Base-by-base conservation (phyloP, 2,113 vertebrate species). In the Murina feae region DNA sequence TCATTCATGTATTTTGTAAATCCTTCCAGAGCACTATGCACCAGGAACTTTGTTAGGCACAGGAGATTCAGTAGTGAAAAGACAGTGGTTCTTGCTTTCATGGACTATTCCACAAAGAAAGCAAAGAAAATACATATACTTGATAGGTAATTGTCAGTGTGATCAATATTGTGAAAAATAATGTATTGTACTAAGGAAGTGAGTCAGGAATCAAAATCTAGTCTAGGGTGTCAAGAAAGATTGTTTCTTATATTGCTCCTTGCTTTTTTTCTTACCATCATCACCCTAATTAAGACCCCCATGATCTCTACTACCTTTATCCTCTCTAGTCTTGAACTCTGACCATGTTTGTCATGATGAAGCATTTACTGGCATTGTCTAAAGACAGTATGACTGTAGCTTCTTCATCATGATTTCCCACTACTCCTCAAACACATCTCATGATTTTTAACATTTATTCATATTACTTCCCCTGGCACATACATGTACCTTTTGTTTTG, bases 361-460 rank as follows among this genome's bases (percentile, higher is more conserved):
- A 51, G 49, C 21, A 39, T 51, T 60, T 84, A 71, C 55, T 68
- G 91, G 75, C 42, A 37, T 71, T 60, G 74, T 47, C 49, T 89
- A 89, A 83, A 69, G 53, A 58, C 28, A 44, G 35, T 42, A 44
- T 65, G 35, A 35, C 42, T 76, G 16, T 17, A 82, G 35, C 9
- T 18, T 58, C 92, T 91, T 90, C 23, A 58, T 39, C 4, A 51
- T 88, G 10, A 63, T 90, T 88, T 79, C 76, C 44, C 28, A 7
- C 13, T 66, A 2, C 66, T 86, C 37, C 55, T 95, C 58, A 90
- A 72, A 89, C 13, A 76, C 25, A 21, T 51, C 18, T 78, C 55
- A 35, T 92, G 16, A 79, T 89, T 93, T 90, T 39, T 30, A 90
- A 44, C 53, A 12, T 96, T 92, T 71, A 20, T 12, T 94, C 13